A percentile compares a stretch with the other conserved stretches of the same genome.
Conservation (phyloP, 2,888 invertebrate genomes). For the Lasioglossum vierecki region DNA sequence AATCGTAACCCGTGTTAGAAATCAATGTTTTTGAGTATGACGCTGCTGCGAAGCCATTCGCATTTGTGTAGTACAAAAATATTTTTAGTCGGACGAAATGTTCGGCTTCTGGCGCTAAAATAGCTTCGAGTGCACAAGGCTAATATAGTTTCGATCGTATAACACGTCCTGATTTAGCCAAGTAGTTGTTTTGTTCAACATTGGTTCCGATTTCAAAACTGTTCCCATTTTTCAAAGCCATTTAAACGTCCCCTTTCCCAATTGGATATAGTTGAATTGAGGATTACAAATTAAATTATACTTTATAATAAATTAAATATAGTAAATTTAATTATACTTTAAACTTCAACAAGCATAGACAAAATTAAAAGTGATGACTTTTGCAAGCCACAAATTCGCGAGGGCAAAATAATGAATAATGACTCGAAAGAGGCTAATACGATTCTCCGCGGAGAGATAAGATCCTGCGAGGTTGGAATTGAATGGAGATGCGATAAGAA, state of each 20-base stretch:
- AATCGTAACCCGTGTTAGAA: background rate
- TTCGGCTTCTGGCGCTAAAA: background rate
- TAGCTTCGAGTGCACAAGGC: conserved; percentile 3
- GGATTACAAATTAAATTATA: background rate
- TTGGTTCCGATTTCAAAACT: background rate
- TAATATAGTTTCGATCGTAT: background rate
- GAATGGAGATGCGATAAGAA: conserved; percentile 30
- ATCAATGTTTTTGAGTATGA: background rate
- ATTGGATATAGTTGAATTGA: background rate
- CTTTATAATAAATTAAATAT: no score
- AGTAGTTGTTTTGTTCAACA: background rate
- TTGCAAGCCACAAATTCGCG: background rate
- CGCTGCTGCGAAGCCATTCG: background rate
- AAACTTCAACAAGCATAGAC: no score
- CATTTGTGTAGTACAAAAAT: background rate
- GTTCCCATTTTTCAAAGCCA: background rate
- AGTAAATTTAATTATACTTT: no score
- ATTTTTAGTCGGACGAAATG: background rate
- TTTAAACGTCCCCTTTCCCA: background rate
- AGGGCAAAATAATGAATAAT: background rate
- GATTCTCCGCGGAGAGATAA: background rate
- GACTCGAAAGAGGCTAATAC: background rate
- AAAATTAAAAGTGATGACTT: background rate
- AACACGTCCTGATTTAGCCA: background rate
- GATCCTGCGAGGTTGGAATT: conserved; percentile 12